Evolutionary conservation across 2,888 invertebrate species (phyloP).

Genomic region (Phengaris alcon): DNA sequence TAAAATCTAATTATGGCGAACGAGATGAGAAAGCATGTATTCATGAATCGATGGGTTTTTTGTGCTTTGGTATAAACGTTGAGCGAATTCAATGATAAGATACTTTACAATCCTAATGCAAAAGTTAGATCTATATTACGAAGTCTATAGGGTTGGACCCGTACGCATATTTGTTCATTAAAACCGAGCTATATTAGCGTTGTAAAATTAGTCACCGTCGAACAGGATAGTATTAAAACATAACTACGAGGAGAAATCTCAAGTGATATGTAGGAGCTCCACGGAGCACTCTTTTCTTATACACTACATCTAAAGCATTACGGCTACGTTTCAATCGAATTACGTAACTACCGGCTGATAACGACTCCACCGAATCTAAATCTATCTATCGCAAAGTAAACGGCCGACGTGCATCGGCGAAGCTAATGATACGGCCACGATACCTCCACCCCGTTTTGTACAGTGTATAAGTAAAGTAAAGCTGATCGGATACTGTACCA

Average conservation of each 20-base stretch:
- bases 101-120: conserved; percentile 74
- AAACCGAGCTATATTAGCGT: conserved; percentile 61
- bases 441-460: conserved; percentile 31
- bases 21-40: conserved; percentile 64
- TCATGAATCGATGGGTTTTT: conserved; percentile 77
- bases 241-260: conserved; percentile 76
- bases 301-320: conserved; percentile 75
- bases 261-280: conserved; percentile 78
- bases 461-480: conserved; percentile 28
- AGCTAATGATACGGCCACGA: conserved; percentile 45
- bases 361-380: conserved; percentile 44
- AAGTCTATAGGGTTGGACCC: conserved; percentile 78
- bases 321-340: conserved; percentile 65
- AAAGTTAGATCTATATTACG: conserved; percentile 74
- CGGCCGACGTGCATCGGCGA: conserved; percentile 33
- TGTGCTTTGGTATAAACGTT: conserved; percentile 79
- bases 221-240: conserved; percentile 53
- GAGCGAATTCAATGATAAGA: conserved; percentile 74
- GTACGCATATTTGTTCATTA: conserved; percentile 71
- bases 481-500: conserved; percentile 31
- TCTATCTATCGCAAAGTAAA: conserved; percentile 35
- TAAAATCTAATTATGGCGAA: conserved; percentile 69
- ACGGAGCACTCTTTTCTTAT: conserved; percentile 71
- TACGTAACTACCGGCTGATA: conserved; percentile 62
- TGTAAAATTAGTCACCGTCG: conserved; percentile 61